Evolutionary conservation across 92 coral and sea anemone genomes (phyloP), one percentile per base, ranked within the genome.

Genomic region (Epizoanthus ramosus): DNA sequence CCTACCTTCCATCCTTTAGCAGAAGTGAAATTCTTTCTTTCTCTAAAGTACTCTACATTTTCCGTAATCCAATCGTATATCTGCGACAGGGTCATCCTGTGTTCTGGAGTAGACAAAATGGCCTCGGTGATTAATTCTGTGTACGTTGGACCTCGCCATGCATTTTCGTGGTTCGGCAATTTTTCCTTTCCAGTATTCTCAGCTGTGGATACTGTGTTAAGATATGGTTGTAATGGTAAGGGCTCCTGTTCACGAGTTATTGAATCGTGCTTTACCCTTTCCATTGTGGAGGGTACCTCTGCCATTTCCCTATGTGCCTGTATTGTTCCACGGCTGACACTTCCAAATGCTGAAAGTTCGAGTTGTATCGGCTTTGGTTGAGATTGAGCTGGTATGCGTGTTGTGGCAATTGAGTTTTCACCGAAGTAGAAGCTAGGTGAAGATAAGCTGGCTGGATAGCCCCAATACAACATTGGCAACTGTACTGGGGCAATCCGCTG

Each of bases 1-100:
- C 82, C 63, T 22, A 77, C 82, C 82, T 77, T 77, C 82, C 82
- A 77, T 41, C 82, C 82, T 61, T 71, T 58, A 14, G 82, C 82
- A 61, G 82, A 77, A 15, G 82, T 77, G 82, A 59, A 45, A 33
- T 77, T 61, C 56, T 77, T 77, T 77, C 82, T 8, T 39, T 77
- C 82, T 65, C 82, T 61, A 57, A 77, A 77, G 82, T 77, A 77
- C 63, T 77, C 70, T 21, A 77, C 82, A 45, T 77, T 77, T 21
- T 41, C 82, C 28, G 82, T 77, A 4, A 77, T 77, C 82, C 82
- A 77, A 25, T 77, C 57, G 58, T 77, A 77, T 60, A 77, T 77
- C 25, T 77, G 82, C 52, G 82, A 77, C 82, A 77, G 52, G 24
- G 82, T 77, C 82, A 77, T 77, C 47, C 82, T 77, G 68, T 77